phyloP scores from a whole-genome alignment of 2,888 invertebrate genomes.

The Orchesella flavescens region DNA sequence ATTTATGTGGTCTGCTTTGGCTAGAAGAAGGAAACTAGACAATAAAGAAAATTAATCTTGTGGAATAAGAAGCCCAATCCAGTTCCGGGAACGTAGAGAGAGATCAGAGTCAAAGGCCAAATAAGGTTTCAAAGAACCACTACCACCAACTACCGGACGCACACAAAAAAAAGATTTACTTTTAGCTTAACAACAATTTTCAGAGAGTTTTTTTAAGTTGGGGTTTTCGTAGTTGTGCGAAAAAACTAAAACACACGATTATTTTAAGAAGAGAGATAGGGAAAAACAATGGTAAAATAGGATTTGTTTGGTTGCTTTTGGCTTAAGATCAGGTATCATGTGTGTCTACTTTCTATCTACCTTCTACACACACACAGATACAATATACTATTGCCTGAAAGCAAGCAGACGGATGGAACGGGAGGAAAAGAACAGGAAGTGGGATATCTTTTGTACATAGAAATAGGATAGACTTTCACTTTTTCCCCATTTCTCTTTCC shows the following conservation, averaged over 20 bases:
- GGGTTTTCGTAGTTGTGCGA: not conserved
- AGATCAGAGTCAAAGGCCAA: no score
- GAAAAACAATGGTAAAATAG: slow-evolving; percentile 4
- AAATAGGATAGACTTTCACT: not conserved
- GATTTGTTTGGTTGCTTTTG: not conserved
- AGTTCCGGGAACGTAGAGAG: no score
- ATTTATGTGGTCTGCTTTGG: no score
- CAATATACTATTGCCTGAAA: not conserved
- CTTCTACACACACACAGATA: not conserved
- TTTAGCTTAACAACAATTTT: slow-evolving; percentile 19
- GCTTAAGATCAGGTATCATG: slow-evolving; percentile 49
- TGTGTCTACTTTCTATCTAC: slow-evolving; percentile 14
- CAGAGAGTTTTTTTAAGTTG: slow-evolving; percentile 4
- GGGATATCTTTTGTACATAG: not conserved
- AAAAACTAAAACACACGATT: not conserved
- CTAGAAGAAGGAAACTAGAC: no score
- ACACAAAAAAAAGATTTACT: slow-evolving; percentile 9
- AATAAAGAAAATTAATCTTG: no score
- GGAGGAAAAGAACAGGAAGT: slow-evolving; percentile 4
- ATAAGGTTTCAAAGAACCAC: no score
- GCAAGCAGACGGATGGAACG: not conserved
- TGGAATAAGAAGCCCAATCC: no score
- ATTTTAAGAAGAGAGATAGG: slow-evolving; percentile 8
- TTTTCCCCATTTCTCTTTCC: not conserved
- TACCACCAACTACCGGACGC: no score